phyloP scores from a whole-genome alignment of 2,797 vertebrate genomes.

The Gallinago stenura region DNA sequence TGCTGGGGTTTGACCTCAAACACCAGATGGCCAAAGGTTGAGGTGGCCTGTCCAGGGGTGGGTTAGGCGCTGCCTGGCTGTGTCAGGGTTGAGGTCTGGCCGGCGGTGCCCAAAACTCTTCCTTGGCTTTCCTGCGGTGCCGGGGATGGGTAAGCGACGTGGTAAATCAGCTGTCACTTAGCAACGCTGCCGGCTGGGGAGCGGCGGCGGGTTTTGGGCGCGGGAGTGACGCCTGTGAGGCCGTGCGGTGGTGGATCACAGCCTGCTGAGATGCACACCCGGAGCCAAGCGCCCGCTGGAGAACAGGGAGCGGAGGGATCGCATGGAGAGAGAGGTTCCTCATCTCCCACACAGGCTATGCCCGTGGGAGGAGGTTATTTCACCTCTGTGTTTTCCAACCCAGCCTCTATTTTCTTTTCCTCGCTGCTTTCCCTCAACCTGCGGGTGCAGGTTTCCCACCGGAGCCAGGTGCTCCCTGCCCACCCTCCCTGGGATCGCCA shows the following conservation, averaged over 20 bases:
- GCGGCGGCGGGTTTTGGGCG: fast-evolving
- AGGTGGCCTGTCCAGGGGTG: not conserved
- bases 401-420: not conserved
- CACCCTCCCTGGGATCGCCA: not conserved
- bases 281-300: fast-evolving
- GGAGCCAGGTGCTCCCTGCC: not conserved
- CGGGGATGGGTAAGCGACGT: not conserved
- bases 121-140: not conserved
- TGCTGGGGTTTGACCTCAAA: not conserved
- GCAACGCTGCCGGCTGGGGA: not conserved
- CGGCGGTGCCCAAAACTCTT: not conserved
- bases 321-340: fast-evolving
- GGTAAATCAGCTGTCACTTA: conserved; percentile 52
- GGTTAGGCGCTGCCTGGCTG: fast-evolving
- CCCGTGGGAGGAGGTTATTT: not conserved
- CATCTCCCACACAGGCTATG: not conserved
- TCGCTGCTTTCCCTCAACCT: not conserved
- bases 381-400: not conserved
- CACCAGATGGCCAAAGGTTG: not conserved
- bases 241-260: not conserved
- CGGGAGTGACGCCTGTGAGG: not conserved
- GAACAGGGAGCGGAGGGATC: fast-evolving
- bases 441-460: not conserved
- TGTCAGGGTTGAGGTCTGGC: not conserved
- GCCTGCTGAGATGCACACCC: fast-evolving